A percentile compares a stretch with the other conserved stretches of the same genome.
Conservation (phyloP, 2,888 invertebrate genomes). For the Syritta pipiens region DNA sequence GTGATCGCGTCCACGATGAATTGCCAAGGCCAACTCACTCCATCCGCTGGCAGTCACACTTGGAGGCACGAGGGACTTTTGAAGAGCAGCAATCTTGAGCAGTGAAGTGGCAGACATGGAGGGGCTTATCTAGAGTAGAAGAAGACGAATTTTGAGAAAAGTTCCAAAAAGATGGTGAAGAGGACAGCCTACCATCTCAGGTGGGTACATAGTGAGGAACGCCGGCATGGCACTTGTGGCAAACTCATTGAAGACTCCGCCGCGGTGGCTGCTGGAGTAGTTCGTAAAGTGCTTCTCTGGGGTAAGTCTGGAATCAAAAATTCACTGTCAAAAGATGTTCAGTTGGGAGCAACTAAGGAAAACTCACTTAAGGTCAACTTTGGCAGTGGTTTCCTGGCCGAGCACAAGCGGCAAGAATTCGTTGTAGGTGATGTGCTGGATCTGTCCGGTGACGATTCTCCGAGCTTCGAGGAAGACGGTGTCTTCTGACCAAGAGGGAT, state of each 20-base stretch:
- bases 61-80: constrained; percentile 76
- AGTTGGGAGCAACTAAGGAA: not conserved
- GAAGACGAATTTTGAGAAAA: not conserved
- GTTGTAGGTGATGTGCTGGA: constrained; percentile 91
- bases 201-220: constrained; percentile 88
- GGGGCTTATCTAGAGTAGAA: constrained; percentile 80
- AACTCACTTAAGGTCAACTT: constrained; percentile 81
- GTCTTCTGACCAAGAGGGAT: constrained; percentile 90
- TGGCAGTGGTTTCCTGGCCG: constrained; percentile 80
- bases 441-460: constrained; percentile 87
- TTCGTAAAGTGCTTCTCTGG: constrained; percentile 87
- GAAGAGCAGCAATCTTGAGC: constrained; percentile 83
- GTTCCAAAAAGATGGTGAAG: too few relatives aligned
- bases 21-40: constrained; percentile 81
- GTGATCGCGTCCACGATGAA: constrained; percentile 88
- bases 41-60: constrained; percentile 80
- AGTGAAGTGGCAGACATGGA: constrained; percentile 83
- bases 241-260: constrained; percentile 89
- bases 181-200: constrained; percentile 83
- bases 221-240: constrained; percentile 87
- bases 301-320: constrained; percentile 80
- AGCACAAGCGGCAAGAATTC: constrained; percentile 90
- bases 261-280: constrained; percentile 89
- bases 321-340: not conserved
- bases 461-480: constrained; percentile 87